Evolutionary conservation across 2,888 invertebrate genomes (phyloP).

Genomic region (Cremastinae sp.): DNA sequence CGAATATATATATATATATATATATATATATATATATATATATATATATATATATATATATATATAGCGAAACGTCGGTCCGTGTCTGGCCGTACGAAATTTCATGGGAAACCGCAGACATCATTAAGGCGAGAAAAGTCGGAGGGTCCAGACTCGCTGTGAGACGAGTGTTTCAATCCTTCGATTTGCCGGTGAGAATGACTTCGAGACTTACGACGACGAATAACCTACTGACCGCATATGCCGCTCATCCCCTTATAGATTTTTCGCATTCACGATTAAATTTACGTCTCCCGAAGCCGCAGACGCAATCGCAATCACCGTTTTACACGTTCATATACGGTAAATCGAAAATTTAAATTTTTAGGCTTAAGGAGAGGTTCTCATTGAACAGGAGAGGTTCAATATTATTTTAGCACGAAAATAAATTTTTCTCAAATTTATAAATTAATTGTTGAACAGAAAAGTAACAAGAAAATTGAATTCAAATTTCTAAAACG

Average conservation of each 20-base stretch:
- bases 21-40: too few species aligned
- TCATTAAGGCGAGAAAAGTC: slow-evolving; percentile 67
- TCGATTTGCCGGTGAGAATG: slow-evolving; percentile 34
- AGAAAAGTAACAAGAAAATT: too few species aligned
- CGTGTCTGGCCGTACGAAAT: slow-evolving; percentile 51
- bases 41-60: slow-evolving; percentile 6
- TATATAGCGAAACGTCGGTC: slow-evolving; percentile 59
- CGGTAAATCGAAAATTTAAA: too few species aligned
- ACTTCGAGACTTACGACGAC: slow-evolving; percentile 60
- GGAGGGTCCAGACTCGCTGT: slow-evolving; percentile 21
- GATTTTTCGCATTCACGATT: too few species aligned
- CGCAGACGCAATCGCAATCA: neutral
- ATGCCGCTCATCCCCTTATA: slow-evolving; percentile 38
- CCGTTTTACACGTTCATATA: slow-evolving; percentile 1
- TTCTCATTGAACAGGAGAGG: too few species aligned
- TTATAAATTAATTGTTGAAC: too few species aligned
- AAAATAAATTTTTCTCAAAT: too few species aligned
- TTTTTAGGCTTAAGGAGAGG: too few species aligned
- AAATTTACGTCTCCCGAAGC: too few species aligned
- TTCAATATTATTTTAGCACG: too few species aligned
- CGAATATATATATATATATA: too few species aligned
- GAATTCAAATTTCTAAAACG: too few species aligned
- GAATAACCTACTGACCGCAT: slow-evolving; percentile 74
- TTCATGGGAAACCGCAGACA: slow-evolving; percentile 76
- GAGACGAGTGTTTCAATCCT: slow-evolving; percentile 4